These are phyloP conservation scores for Coturnix japonica DNA, from an alignment of 2,113 vertebrate species.

Conservation along the genomic window DNA sequence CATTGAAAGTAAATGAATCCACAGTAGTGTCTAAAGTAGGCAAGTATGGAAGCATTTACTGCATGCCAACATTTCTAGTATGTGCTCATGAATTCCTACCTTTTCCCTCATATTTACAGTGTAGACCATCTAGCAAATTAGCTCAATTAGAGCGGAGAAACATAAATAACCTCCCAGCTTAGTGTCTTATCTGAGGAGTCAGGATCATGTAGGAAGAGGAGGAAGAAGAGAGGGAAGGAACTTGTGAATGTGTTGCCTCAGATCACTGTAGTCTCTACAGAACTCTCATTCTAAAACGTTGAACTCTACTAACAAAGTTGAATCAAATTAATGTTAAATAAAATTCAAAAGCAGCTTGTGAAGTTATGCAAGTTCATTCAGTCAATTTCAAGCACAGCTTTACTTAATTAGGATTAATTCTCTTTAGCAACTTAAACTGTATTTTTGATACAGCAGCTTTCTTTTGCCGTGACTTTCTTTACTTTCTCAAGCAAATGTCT, in stretches of 20 bases:
- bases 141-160: neutral
- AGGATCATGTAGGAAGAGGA: neutral
- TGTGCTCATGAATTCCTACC: neutral
- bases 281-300: neutral
- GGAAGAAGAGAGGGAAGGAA: neutral
- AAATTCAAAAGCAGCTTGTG: neutral
- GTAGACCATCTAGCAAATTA: neutral
- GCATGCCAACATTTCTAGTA: neutral
- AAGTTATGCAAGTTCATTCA: neutral
- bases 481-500: neutral
- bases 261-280: neutral
- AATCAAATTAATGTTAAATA: constrained; percentile 6
- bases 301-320: neutral
- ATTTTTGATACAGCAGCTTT: neutral
- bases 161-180: neutral
- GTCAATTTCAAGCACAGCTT: constrained; percentile 33
- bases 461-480: neutral
- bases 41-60: neutral
- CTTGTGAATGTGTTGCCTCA: neutral
- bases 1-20: neutral
- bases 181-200: neutral
- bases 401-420: constrained; percentile 43
- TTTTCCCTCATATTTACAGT: neutral
- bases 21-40: neutral
- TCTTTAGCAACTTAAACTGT: constrained; percentile 1